Evolutionary conservation across 2,888 invertebrate species (phyloP), one percentile per base, ranked within the genome.

Genomic region (Tetranychus piercei): DNA sequence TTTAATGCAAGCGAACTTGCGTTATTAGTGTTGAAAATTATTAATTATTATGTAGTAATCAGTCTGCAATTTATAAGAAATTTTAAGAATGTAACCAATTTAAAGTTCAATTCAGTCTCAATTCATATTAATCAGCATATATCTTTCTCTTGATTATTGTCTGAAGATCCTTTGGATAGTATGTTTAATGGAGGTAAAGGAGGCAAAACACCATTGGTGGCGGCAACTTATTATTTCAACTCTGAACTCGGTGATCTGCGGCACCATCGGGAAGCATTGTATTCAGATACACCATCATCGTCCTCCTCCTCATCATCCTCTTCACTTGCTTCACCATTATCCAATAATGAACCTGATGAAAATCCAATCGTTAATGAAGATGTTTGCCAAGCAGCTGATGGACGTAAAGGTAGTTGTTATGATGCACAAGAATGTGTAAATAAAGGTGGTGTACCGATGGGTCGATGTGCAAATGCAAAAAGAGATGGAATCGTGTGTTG

Each of bases 381-480:
- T 55, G 23, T 66, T 9, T 79, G 79, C 69, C 75, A 75, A 64
- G 77, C 79, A 2, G 78, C 79, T 1, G 79, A 79, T 71, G 73
- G 75, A 1, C 71, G 78, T 9, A 74, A 77, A 71, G 79, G 79
- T 1, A 78, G 76, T 1, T 79, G 79, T 72, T 79, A 79, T 71
- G 78, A 78, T 1, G 78, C 79, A 3, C 45, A 77, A 5, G 78
- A 78, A 23, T 79, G 79, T 72, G 74, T 78, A 0, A 75, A 77
- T 11, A 23, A 77, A 7, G 78, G 78, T 3, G 79, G 79, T 15
- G 78, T 78, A 6, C 79, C 79, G 20, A 79, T 79, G 78, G 79
- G 79, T 0, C 70, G 76, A 43, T 79, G 79, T 71, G 22, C 67
- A 7, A 34, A 44, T 44, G 20, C 64, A 9, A 69, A 69, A 22